phyloP scores from a whole-genome alignment of 2,888 invertebrate species.

The Gisinianus flammeolus region DNA sequence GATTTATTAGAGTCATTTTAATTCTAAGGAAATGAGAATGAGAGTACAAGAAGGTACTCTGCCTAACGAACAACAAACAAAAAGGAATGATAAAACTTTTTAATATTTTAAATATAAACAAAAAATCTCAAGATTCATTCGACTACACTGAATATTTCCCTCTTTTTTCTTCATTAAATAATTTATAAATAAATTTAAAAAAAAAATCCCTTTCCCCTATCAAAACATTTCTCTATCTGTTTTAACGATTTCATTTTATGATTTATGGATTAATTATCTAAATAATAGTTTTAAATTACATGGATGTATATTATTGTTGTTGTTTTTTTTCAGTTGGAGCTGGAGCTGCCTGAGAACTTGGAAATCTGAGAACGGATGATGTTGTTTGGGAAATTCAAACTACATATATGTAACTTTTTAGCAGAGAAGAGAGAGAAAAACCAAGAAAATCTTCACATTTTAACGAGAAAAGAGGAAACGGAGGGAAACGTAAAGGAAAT shows the following conservation, averaged over 20 bases:
- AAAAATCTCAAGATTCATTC: background rate
- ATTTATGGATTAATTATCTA: no score
- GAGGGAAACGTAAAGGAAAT: background rate
- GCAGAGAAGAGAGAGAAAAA: no score
- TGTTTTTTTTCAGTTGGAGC: background rate
- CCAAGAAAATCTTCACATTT: background rate
- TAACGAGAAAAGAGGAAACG: constrained; percentile 5
- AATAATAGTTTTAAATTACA: background rate
- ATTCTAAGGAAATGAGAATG: constrained; percentile 33
- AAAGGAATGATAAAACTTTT: background rate
- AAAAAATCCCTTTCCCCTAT: no score
- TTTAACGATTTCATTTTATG: no score
- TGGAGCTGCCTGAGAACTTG: background rate
- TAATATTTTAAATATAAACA: background rate
- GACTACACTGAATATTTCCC: no score
- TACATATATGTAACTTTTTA: background rate
- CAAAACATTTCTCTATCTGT: no score
- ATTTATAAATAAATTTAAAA: no score
- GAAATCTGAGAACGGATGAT: no score
- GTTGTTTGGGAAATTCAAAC: background rate
- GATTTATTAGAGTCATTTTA: constrained; percentile 37
- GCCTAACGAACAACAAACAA: background rate
- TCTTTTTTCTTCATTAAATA: no score
- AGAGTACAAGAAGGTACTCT: background rate
- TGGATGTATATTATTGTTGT: background rate